These are phyloP conservation scores for Epinephelus lanceolatus DNA, from an alignment of 2,113 vertebrate species.

Conservation along the genomic window DNA sequence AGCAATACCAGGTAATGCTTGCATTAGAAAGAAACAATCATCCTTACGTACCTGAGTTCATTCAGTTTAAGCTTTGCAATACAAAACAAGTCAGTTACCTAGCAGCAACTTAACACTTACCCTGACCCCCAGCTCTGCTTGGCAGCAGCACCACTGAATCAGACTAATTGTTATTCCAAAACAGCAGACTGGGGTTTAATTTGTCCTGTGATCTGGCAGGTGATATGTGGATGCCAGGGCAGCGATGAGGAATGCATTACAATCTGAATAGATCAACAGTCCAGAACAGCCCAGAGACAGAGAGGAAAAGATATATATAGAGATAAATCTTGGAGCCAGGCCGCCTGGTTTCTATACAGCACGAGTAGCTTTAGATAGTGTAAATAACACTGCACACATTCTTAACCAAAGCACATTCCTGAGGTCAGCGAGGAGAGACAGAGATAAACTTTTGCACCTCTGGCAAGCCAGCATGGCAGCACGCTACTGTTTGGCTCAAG, in stretches of 20 bases:
- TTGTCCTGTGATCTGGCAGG: slow-evolving; percentile 48
- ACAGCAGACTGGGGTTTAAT: slow-evolving; percentile 36
- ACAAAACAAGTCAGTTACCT: slow-evolving; percentile 51
- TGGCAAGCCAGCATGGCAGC: background rate
- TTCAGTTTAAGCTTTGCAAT: background rate
- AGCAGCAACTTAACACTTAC: slow-evolving; percentile 46
- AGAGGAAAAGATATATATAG: slow-evolving; percentile 3
- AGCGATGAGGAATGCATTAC: slow-evolving; percentile 44
- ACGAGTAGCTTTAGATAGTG: background rate
- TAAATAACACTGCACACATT: slow-evolving; percentile 12
- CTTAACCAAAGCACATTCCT: slow-evolving; percentile 16
- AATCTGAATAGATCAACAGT: slow-evolving; percentile 38
- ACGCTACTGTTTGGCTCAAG: background rate
- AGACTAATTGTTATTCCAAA: slow-evolving; percentile 51
- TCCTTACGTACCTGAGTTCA: background rate
- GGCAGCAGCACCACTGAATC: slow-evolving; percentile 18
- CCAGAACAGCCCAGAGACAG: background rate
- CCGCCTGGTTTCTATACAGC: background rate
- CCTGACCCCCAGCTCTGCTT: slow-evolving; percentile 34
- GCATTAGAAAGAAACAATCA: background rate
- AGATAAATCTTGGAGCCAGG: slow-evolving; percentile 7
- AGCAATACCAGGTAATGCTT: background rate
- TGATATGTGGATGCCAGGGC: slow-evolving; percentile 41
- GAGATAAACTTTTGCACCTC: background rate
- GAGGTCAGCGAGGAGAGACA: background rate